Conservation (phyloP, 2,797 vertebrate genomes). For the Phalanger gymnotis region DNA sequence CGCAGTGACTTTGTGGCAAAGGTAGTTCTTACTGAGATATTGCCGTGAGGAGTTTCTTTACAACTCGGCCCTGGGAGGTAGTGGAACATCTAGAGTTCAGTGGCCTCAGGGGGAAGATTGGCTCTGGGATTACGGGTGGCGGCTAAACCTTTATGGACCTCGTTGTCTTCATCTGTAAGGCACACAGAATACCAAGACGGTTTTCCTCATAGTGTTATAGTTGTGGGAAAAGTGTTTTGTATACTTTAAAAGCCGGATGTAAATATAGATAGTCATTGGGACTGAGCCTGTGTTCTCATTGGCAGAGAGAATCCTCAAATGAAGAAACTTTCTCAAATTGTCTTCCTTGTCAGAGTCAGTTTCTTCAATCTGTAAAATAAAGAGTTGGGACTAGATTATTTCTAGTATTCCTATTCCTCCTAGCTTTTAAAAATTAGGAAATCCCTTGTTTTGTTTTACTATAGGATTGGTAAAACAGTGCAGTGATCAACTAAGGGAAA, state of each 20-base stretch:
- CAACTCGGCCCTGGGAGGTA: background rate
- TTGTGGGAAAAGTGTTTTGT: background rate
- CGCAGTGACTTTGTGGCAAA: slow-evolving; percentile 12
- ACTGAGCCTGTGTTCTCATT: background rate
- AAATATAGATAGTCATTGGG: background rate
- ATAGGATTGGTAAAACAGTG: background rate
- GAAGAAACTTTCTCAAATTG: background rate
- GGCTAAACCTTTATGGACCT: background rate
- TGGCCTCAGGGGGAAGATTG: background rate
- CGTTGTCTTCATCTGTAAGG: background rate
- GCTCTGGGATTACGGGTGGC: background rate
- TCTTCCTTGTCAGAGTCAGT: background rate
- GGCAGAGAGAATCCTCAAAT: background rate
- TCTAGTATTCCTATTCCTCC: background rate
- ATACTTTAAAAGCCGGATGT: background rate
- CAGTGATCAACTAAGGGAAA: background rate
- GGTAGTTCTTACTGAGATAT: background rate
- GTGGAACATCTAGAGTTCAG: background rate
- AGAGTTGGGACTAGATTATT: background rate
- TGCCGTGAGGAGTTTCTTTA: background rate
- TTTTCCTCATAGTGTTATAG: background rate
- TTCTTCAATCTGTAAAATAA: background rate
- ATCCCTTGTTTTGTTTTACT: background rate
- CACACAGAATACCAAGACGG: background rate
- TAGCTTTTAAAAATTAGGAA: background rate